phyloP scores from a whole-genome alignment of 92 coral and sea anemone species.

The Ricordea florida region DNA sequence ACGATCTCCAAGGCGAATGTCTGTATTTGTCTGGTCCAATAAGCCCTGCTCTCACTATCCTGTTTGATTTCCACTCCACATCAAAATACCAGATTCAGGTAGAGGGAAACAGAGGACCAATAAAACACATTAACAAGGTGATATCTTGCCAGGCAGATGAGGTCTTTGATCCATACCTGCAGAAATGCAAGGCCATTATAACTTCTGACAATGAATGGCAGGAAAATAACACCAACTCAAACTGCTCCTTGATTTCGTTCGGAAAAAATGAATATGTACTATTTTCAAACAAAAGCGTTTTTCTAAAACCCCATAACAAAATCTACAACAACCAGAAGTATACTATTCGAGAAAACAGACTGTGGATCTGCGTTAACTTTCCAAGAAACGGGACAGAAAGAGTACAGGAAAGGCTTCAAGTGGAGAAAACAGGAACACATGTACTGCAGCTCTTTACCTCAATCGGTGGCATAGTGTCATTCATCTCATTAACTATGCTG shows the following conservation, averaged over 20 bases:
- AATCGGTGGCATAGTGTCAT: constrained; percentile 16
- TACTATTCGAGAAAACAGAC: not conserved
- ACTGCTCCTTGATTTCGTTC: not conserved
- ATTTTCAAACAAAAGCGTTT: not conserved
- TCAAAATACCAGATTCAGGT: constrained; percentile 17
- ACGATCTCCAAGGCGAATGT: not conserved
- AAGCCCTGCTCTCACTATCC: constrained; percentile 31
- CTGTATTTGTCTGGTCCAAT: not conserved
- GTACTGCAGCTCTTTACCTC: not conserved
- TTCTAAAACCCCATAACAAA: not conserved
- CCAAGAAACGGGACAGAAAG: not conserved
- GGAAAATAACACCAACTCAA: not conserved
- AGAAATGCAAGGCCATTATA: constrained; percentile 8
- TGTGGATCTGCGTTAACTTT: not conserved
- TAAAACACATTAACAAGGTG: not conserved
- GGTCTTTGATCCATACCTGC: constrained; percentile 28
- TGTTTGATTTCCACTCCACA: constrained; percentile 53
- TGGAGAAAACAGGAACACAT: not conserved
- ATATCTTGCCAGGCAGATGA: constrained; percentile 5
- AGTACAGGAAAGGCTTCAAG: not conserved
- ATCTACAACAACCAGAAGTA: not conserved
- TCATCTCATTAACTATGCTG: constrained; percentile 25
- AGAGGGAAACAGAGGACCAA: not conserved
- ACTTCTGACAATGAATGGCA: not conserved
- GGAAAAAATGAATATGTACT: not conserved